These are phyloP conservation scores for Tenodera sinensis DNA, from an alignment of 2,888 invertebrate genomes.

Conservation along the genomic window DNA sequence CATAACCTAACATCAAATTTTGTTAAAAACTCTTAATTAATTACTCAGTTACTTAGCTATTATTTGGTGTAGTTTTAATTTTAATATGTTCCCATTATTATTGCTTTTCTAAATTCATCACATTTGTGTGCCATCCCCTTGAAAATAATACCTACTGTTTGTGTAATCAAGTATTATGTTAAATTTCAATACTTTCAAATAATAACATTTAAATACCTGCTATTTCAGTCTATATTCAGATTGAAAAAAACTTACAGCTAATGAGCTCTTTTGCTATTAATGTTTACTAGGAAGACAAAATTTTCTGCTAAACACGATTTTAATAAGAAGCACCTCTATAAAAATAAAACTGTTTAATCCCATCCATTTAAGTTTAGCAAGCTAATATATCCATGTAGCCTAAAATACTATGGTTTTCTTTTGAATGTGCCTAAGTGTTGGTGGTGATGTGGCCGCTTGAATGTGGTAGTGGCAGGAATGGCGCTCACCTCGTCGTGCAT, in stretches of 20 bases:
- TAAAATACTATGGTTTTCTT: not conserved
- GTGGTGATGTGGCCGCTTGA: not conserved
- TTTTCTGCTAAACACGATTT: not conserved
- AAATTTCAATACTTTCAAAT: not conserved
- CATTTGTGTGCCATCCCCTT: not conserved
- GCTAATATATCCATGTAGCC: not conserved
- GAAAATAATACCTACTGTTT: not conserved
- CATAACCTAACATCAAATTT: too few species aligned
- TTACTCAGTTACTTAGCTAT: too few species aligned
- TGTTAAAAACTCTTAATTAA: too few species aligned
- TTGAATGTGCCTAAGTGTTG: not conserved
- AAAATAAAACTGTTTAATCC: not conserved
- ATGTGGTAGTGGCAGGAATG: not conserved
- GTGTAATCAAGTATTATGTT: not conserved
- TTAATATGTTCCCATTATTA: not conserved
- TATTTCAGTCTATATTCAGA: not conserved
- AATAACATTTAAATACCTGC: not conserved
- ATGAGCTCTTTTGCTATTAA: not conserved
- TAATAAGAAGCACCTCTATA: not conserved
- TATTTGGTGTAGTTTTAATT: too few species aligned
- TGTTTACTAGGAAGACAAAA: not conserved
- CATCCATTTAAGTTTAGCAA: not conserved
- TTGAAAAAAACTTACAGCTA: not conserved
- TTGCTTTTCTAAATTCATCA: not conserved
- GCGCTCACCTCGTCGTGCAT: constrained; percentile 78